Conservation (phyloP, 2,797 vertebrate genomes). For the Otolemur crassicaudatus region DNA sequence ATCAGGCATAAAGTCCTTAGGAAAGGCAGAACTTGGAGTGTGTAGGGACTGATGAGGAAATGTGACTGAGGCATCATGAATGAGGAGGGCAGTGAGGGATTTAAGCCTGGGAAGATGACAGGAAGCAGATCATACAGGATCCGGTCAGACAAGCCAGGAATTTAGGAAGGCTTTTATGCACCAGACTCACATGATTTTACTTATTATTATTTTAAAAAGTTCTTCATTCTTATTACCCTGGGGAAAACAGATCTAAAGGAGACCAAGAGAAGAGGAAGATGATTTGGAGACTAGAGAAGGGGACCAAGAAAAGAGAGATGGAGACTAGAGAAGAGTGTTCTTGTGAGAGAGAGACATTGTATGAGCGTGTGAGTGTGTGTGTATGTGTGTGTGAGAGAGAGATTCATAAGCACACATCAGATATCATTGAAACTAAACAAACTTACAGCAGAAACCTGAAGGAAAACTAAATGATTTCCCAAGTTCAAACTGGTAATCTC, state of each 20-base stretch:
- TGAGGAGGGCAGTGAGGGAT: not conserved
- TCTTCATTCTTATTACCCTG: not conserved
- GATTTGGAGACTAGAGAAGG: not conserved
- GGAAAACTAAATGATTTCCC: constrained; percentile 8
- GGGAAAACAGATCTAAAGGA: not conserved
- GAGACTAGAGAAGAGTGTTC: not conserved
- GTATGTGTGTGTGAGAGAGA: not conserved
- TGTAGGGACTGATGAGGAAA: not conserved
- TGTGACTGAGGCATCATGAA: not conserved
- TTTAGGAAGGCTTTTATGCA: not conserved
- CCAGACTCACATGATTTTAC: not conserved
- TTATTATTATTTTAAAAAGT: not conserved
- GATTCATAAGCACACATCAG: not conserved
- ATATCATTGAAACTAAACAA: constrained; percentile 1
- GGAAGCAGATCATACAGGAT: not conserved
- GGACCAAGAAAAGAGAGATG: not conserved
- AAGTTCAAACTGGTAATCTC: not conserved
- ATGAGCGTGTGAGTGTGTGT: not conserved
- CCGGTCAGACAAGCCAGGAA: not conserved
- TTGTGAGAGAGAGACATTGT: too few relatives aligned
- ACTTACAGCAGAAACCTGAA: not conserved
- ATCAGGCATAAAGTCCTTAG: not conserved
- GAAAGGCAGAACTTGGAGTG: not conserved
- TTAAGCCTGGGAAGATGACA: not conserved
- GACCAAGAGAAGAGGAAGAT: not conserved